Percentiles rank a stretch among this genome's conserved stretches.
Conservation (phyloP, 2,113 vertebrate genomes). For the Blennius ocellaris region DNA sequence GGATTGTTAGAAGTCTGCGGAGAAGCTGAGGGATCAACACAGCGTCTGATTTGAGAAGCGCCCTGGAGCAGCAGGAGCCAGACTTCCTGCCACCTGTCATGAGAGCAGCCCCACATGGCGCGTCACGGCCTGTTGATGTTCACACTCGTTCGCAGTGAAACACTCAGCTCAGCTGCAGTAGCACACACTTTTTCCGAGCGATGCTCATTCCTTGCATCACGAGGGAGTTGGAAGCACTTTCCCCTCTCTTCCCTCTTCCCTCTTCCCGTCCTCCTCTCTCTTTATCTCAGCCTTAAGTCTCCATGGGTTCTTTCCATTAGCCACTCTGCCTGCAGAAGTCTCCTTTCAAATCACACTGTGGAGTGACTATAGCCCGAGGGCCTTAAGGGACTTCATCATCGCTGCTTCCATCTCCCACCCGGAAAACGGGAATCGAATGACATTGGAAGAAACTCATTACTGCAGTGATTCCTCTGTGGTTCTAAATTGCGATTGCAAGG, state of each 20-base stretch:
- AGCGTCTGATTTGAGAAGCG: conserved; percentile 13
- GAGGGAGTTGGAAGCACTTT: conserved; percentile 66
- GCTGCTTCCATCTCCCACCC: conserved; percentile 67
- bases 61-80: conserved; percentile 23
- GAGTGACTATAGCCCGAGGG: conserved; percentile 62
- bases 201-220: conserved; percentile 58
- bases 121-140: conserved; percentile 58
- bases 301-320: conserved; percentile 68
- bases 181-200: conserved; percentile 62
- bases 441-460: conserved; percentile 77
- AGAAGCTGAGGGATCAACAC: conserved; percentile 8
- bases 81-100: conserved; percentile 60
- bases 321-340: conserved; percentile 60
- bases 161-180: conserved; percentile 52
- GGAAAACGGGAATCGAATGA: conserved; percentile 67
- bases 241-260: conserved; percentile 38
- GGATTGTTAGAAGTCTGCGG: no score
- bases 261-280: conserved; percentile 45
- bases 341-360: conserved; percentile 71
- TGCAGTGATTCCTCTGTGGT: conserved; percentile 67
- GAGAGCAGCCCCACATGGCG: conserved; percentile 44
- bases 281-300: conserved; percentile 60
- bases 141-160: conserved; percentile 55
- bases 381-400: conserved; percentile 56
- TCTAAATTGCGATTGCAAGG: conserved; percentile 72